phyloP scores from a whole-genome alignment of 2,888 invertebrate species.

The Eupithecia tripunctaria region DNA sequence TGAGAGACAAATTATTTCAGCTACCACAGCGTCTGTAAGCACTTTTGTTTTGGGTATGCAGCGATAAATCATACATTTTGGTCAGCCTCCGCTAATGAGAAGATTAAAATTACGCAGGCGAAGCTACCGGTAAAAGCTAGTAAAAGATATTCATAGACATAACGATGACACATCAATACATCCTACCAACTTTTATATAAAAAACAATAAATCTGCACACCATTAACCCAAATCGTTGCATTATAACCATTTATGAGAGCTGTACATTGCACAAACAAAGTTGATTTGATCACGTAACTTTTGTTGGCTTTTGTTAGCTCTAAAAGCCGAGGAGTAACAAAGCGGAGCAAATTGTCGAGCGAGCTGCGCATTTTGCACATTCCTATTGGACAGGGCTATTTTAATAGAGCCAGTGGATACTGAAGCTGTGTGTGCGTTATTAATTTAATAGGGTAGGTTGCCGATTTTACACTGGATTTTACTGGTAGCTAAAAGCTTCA shows the following conservation, averaged over 20 bases:
- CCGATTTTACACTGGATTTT: neutral
- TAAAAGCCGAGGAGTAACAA: conserved; percentile 29
- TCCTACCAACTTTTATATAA: neutral
- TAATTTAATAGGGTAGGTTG: neutral
- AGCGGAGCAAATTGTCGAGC: conserved; percentile 27
- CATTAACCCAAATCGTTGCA: neutral
- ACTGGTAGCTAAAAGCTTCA: neutral
- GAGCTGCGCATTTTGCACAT: conserved; percentile 11
- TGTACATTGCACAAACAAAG: conserved; percentile 11
- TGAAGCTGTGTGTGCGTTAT: conserved; percentile 1
- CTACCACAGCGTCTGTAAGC: too few relatives aligned
- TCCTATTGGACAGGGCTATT: conserved; percentile 12
- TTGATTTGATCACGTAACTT: conserved; percentile 19
- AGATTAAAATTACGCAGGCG: too few relatives aligned
- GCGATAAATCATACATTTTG: too few relatives aligned
- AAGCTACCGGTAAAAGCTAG: too few relatives aligned
- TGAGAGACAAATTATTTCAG: too few relatives aligned
- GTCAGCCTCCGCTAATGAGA: too few relatives aligned
- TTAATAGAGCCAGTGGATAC: conserved; percentile 3
- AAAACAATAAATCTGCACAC: neutral
- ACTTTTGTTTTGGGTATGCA: too few relatives aligned
- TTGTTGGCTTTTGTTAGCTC: conserved; percentile 16
- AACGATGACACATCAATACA: neutral
- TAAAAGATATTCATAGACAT: too few relatives aligned
- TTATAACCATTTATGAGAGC: conserved; percentile 3